Percentiles rank a stretch among this genome's conserved stretches.
phyloP scores from a whole-genome alignment of 2,888 invertebrate genomes.

The Chelonus formosanus region DNA sequence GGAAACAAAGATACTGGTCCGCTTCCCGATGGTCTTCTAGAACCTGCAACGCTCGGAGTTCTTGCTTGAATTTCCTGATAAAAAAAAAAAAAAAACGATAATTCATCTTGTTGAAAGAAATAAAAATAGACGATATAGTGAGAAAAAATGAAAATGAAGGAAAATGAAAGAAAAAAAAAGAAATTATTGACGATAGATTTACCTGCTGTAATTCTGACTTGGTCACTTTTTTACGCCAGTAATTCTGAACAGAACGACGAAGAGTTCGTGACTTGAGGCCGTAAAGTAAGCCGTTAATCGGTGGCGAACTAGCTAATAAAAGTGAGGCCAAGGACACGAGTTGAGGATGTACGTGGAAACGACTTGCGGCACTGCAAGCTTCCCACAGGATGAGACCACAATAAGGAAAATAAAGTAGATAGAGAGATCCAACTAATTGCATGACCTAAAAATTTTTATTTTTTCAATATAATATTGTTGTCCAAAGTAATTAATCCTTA shows the following conservation, averaged over 20 bases:
- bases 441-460: slow-evolving; percentile 65
- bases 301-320: slow-evolving; percentile 76
- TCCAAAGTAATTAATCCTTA: background rate
- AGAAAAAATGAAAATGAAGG: slow-evolving; percentile 3
- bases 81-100: slow-evolving; percentile 34
- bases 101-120: slow-evolving; percentile 27
- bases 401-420: slow-evolving; percentile 79
- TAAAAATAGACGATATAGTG: slow-evolving; percentile 18
- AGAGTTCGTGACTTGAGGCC: slow-evolving; percentile 79
- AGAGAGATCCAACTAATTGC: slow-evolving; percentile 77
- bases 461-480: background rate
- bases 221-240: slow-evolving; percentile 80
- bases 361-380: slow-evolving; percentile 53
- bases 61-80: slow-evolving; percentile 77
- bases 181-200: slow-evolving; percentile 23
- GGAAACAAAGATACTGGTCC: slow-evolving; percentile 64
- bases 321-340: slow-evolving; percentile 72
- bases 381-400: slow-evolving; percentile 78
- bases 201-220: slow-evolving; percentile 80
- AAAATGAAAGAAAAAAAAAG: background rate
- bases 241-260: slow-evolving; percentile 78
- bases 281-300: slow-evolving; percentile 80
- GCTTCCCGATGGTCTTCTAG: slow-evolving; percentile 76
- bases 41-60: slow-evolving; percentile 81
- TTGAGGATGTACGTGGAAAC: slow-evolving; percentile 59